Conservation (phyloP, 2,797 vertebrate species). For the Epinephelus malabaricus region DNA sequence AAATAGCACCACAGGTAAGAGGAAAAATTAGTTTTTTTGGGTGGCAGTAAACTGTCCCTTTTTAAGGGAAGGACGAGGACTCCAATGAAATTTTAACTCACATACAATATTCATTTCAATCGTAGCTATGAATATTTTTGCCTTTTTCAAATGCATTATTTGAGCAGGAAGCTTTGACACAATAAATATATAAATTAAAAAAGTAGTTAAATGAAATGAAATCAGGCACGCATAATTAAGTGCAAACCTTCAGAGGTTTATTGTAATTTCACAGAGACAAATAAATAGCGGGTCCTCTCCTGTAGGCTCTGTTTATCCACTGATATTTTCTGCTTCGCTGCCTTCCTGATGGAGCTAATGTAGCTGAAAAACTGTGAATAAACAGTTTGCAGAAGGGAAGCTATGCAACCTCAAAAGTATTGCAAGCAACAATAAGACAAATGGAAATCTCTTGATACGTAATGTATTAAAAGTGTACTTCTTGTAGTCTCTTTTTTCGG, state of each 20-base stretch:
- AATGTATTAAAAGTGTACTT: too few species aligned
- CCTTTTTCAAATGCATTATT: neutral
- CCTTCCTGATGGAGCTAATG: slow-evolving; percentile 18
- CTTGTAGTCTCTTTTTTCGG: too few species aligned
- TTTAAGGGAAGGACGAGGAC: neutral
- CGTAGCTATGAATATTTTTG: neutral
- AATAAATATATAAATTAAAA: neutral
- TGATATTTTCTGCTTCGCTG: slow-evolving; percentile 7
- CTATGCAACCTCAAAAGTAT: neutral
- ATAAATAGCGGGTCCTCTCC: neutral
- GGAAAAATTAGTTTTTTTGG: too few species aligned
- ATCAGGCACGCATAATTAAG: neutral
- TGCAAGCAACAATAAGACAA: neutral
- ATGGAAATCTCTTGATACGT: neutral
- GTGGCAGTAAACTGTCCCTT: too few species aligned
- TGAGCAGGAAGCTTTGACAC: neutral
- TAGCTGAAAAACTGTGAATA: neutral
- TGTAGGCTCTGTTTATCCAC: slow-evolving; percentile 21
- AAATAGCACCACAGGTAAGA: too few species aligned
- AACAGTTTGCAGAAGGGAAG: slow-evolving; percentile 8
- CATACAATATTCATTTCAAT: neutral
- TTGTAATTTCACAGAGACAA: neutral
- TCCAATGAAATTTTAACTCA: neutral
- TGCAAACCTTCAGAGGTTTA: slow-evolving; percentile 11
- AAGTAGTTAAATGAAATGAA: neutral